Evolutionary conservation across 2,888 invertebrate genomes (phyloP).

Genomic region (Brenthis ino): DNA sequence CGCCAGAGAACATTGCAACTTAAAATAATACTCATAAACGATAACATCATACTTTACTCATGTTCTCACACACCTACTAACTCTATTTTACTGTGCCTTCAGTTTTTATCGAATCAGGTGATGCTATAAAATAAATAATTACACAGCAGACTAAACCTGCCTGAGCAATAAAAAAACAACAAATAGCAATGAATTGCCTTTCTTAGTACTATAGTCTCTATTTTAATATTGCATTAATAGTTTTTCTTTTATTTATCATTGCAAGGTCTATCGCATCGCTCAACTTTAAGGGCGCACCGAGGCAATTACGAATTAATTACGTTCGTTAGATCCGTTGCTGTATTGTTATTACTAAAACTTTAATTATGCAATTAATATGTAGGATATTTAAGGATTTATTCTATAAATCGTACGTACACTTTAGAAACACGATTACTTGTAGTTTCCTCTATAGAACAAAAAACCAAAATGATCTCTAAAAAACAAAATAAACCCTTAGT

Average conservation of each 20-base stretch:
- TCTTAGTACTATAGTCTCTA: conserved; percentile 4
- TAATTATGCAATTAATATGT: no score
- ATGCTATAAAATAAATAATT: conserved; percentile 24
- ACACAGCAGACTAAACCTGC: conserved; percentile 20
- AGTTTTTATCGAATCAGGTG: conserved; percentile 34
- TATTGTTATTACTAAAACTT: no score
- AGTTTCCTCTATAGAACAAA: no score
- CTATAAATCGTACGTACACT: no score
- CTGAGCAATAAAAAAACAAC: background rate
- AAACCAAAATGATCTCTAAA: no score
- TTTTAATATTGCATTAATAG: background rate
- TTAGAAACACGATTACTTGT: no score
- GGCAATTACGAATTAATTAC: no score
- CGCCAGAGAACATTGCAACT: conserved; percentile 50
- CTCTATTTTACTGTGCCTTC: conserved; percentile 15
- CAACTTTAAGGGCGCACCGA: no score
- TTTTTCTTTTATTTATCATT: background rate
- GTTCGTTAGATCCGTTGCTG: no score
- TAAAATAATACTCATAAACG: conserved; percentile 15
- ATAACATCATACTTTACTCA: conserved; percentile 17
- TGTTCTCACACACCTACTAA: background rate
- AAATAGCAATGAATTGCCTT: conserved; percentile 11
- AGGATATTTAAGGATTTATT: no score
- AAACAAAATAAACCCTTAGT: no score
- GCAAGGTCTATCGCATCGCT: background rate